Base-by-base conservation (phyloP, 2,113 vertebrate genomes). In the Collichthys lucidus region DNA sequence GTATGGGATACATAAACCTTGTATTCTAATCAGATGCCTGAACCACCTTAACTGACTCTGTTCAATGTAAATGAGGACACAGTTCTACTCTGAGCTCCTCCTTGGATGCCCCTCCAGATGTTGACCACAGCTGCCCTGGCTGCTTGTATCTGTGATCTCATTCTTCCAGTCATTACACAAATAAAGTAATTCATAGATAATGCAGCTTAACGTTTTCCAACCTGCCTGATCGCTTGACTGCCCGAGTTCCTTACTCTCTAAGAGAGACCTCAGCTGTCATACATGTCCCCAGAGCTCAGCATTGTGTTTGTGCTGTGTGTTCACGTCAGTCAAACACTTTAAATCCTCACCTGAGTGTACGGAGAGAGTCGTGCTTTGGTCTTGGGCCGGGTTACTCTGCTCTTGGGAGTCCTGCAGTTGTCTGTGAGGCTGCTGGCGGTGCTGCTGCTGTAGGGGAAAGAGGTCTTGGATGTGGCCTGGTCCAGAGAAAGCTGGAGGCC, bases 401-500 rank as follows among this genome's bases (percentile, higher is more conserved):
- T 94, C 91, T 97, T 98, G 83, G 91, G 93, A 61, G 94, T 94
- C 80, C 97, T 96, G 82, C 97, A 96, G 88, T 35, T 96, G 72
- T 99, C 98, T 5, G 92, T 11, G 4, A 88, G 86, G 87, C 83
- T 90, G 89, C 95, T 91, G 67, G 95, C 89, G 42, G 94, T 93
- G 78, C 95, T 94, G 89, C 95, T 98, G 93, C 93, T 86, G n/a
- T 96, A 98, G 79, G 96, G 92, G 81, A 97, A 97, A 1, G 96
- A 89, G 31, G 96, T 94, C 92, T 98, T 99, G 85, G 96, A 95
- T 20, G 96, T 94, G 86, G 96, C 95, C 92, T 99, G 98, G 94
- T 99, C 98, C 92, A 99, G 87, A 20, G 98, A 99, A 52, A 99
- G 96, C 90, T 99, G 98, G 2, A 99, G 95, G 67, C 97, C 98